A percentile compares a stretch with the other conserved stretches of the same genome.
Conservation (phyloP, 2,797 vertebrate genomes). For the Muraenolepis orangiensis region DNA sequence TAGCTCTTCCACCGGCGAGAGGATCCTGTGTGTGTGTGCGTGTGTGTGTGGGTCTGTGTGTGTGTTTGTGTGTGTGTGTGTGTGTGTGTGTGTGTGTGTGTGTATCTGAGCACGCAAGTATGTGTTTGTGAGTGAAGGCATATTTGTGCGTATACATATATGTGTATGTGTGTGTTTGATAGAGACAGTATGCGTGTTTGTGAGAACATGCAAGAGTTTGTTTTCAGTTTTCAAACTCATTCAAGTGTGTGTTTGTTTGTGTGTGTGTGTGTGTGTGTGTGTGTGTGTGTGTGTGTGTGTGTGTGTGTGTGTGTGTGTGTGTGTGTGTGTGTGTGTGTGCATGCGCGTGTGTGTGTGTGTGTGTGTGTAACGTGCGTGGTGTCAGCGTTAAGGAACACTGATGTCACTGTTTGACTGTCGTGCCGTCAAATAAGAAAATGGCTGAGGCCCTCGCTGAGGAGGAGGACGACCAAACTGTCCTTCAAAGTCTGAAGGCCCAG, state of each 20-base stretch:
- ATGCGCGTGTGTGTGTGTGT: not conserved
- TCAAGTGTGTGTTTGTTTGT: constrained; percentile 5
- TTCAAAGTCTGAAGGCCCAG: too few species aligned
- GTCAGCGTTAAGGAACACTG: not conserved
- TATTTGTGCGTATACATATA: too few species aligned
- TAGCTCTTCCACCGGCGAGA: constrained; percentile 26
- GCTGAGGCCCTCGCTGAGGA: too few species aligned
- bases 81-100: not conserved
- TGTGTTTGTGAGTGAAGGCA: too few species aligned
- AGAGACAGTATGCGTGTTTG: not conserved
- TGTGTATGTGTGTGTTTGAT: not conserved
- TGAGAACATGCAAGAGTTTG: not conserved
- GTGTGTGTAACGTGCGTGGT: too few species aligned
- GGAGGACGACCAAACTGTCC: too few species aligned
- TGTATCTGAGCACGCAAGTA: too few species aligned
- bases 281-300: constrained; percentile 5
- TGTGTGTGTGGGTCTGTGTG: not conserved
- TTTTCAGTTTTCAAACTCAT: too few species aligned
- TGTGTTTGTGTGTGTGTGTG: not conserved
- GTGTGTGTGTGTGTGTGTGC: too few species aligned
- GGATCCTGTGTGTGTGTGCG: not conserved
- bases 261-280: constrained; percentile 1
- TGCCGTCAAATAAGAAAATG: too few species aligned
- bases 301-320: not conserved
- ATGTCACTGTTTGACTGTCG: not conserved